These are phyloP conservation scores for Calameuta idolon DNA, from an alignment of 2,888 invertebrate genomes.

Conservation along the genomic window DNA sequence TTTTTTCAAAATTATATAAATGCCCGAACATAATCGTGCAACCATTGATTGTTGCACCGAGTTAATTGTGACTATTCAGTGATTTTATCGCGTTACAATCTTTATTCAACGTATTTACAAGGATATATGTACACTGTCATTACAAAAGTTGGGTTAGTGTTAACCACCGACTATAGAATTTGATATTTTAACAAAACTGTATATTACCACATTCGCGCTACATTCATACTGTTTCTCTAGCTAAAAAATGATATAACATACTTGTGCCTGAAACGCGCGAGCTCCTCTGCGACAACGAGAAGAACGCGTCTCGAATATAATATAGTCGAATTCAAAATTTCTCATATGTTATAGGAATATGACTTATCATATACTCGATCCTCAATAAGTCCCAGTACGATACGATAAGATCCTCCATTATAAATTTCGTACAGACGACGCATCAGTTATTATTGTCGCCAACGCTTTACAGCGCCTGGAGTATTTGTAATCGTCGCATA, in stretches of 20 bases:
- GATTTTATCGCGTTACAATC: neutral
- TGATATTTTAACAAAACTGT: neutral
- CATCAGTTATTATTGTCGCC: neutral
- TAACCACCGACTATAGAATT: constrained; percentile 6
- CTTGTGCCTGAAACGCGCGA: neutral
- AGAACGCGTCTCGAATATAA: neutral
- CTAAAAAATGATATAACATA: neutral
- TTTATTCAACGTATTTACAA: constrained; percentile 52
- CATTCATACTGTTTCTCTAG: neutral
- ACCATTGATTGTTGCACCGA: too few relatives aligned
- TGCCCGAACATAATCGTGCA: too few relatives aligned
- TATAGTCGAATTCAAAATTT: neutral
- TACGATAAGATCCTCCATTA: neutral
- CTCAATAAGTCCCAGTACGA: neutral
- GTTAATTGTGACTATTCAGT: neutral
- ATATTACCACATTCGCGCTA: neutral
- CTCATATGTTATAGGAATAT: neutral
- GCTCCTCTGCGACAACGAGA: neutral
- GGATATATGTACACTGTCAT: constrained; percentile 51
- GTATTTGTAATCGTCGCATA: neutral
- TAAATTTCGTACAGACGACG: neutral
- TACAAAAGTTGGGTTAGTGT: constrained; percentile 37
- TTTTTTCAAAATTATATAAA: neutral
- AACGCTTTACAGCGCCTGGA: neutral
- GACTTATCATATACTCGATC: neutral